Percentiles rank a stretch among this genome's conserved stretches.
Evolutionary conservation across 2,888 invertebrate genomes (phyloP).

Genomic region (Epinotia demarniana): DNA sequence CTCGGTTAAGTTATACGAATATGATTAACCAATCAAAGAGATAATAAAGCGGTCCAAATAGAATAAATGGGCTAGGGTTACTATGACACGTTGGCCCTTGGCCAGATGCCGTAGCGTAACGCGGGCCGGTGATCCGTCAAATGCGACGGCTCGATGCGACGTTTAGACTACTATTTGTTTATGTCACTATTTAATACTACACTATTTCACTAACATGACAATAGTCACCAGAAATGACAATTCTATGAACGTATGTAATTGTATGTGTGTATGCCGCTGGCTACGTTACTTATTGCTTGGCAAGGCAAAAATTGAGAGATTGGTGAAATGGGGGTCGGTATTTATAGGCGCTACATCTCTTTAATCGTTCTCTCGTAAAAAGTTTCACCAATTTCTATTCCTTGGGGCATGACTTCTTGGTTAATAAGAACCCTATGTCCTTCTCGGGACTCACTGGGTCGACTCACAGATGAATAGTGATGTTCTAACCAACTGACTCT

Average conservation of each 20-base stretch:
- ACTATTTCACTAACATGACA: background rate
- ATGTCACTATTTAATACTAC: background rate
- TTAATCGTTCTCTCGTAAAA: background rate
- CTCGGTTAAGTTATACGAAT: background rate
- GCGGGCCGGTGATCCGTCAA: conserved; percentile 14
- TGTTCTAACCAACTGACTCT: background rate
- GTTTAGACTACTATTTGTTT: conserved; percentile 3
- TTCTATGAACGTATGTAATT: too few relatives aligned
- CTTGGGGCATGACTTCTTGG: background rate
- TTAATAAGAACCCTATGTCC: background rate
- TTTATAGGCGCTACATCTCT: background rate
- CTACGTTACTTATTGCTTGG: too few relatives aligned
- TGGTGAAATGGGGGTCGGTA: too few relatives aligned
- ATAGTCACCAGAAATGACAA: too few relatives aligned
- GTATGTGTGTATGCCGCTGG: too few relatives aligned
- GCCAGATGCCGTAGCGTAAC: conserved; percentile 11
- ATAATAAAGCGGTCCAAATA: conserved; percentile 24
- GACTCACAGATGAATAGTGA: background rate
- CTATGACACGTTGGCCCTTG: conserved; percentile 11
- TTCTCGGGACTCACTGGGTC: background rate
- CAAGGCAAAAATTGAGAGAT: too few relatives aligned
- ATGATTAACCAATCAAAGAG: conserved; percentile 22
- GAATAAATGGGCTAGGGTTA: conserved; percentile 13
- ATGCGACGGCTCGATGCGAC: background rate
- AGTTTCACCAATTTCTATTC: background rate